A percentile compares a stretch with the other conserved stretches of the same genome.
phyloP scores from a whole-genome alignment of 2,888 invertebrate genomes.

The Hofmannophila pseudospretella region DNA sequence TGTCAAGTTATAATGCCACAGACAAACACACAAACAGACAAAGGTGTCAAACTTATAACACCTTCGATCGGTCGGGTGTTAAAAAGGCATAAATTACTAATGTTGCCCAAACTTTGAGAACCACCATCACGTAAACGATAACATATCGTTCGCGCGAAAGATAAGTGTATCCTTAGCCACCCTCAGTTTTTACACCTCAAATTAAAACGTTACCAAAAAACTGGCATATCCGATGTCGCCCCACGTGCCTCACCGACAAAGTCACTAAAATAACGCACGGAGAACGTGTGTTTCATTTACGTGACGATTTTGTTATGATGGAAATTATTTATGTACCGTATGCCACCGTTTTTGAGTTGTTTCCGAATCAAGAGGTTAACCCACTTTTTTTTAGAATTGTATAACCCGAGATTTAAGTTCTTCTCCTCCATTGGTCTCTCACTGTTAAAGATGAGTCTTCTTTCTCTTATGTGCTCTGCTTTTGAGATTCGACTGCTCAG shows the following conservation, averaged over 20 bases:
- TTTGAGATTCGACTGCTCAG: no score
- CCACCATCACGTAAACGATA: slow-evolving; percentile 38
- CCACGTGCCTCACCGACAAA: slow-evolving; percentile 29
- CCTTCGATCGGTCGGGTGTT: no score
- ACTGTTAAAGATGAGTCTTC: no score
- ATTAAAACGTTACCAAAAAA: slow-evolving; percentile 54
- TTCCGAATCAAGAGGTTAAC: no score
- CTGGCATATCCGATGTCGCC: slow-evolving; percentile 40
- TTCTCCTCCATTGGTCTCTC: no score
- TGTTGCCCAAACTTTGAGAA: slow-evolving; percentile 58
- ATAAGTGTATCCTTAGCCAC: slow-evolving; percentile 52
- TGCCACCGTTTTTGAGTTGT: not conserved
- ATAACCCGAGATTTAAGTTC: no score
- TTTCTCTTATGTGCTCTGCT: no score
- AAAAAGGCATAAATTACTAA: no score
- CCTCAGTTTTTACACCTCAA: slow-evolving; percentile 48
- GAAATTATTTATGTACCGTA: slow-evolving; percentile 51
- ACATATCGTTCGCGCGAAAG: slow-evolving; percentile 69
- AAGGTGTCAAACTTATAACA: no score
- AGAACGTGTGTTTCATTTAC: slow-evolving; percentile 69
- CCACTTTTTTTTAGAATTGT: no score
- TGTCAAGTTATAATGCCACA: no score
- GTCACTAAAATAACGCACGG: slow-evolving; percentile 42
- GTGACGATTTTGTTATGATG: slow-evolving; percentile 75
- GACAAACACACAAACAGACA: no score